A percentile compares a stretch with the other conserved stretches of the same genome.
phyloP scores from a whole-genome alignment of 2,888 invertebrate species.

The Zhuqinia jingwanae region DNA sequence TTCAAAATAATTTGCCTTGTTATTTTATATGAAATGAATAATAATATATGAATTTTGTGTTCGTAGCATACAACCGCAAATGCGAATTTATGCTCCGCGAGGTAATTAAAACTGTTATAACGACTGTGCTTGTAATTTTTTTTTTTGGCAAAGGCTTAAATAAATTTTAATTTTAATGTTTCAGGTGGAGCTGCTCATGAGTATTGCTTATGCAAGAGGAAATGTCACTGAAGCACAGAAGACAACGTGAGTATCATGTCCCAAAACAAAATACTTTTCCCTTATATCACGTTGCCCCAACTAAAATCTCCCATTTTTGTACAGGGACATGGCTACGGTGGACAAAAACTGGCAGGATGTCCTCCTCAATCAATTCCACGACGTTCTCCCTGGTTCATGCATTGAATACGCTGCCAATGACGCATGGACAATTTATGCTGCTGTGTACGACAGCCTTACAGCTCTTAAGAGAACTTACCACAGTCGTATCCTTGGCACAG shows the following conservation, averaged over 20 bases:
- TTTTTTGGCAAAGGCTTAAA: no score
- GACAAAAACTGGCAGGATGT: constrained; percentile 81
- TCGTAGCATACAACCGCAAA: constrained; percentile 69
- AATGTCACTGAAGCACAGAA: constrained; percentile 58
- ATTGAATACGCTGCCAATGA: constrained; percentile 81
- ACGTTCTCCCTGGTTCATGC: constrained; percentile 82
- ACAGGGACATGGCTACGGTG: constrained; percentile 70
- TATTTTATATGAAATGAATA: background rate
- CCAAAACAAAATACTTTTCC: background rate
- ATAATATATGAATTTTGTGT: background rate
- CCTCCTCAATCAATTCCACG: constrained; percentile 83
- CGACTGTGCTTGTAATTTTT: constrained; percentile 29
- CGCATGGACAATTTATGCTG: constrained; percentile 80
- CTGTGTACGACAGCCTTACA: constrained; percentile 61
- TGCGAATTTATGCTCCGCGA: constrained; percentile 30
- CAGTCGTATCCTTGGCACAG: constrained; percentile 59
- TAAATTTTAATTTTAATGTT: background rate
- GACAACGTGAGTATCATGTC: constrained; percentile 47
- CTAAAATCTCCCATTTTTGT: background rate
- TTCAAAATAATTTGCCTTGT: no score
- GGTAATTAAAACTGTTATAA: constrained; percentile 77
- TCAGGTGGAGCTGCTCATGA: constrained; percentile 80
- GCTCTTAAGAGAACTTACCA: constrained; percentile 69
- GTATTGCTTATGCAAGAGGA: constrained; percentile 69
- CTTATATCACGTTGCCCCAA: constrained; percentile 54